Evolutionary conservation across 2,888 invertebrate species (phyloP), one percentile per base, ranked within the genome.

Genomic region (Euzetes globulus): DNA sequence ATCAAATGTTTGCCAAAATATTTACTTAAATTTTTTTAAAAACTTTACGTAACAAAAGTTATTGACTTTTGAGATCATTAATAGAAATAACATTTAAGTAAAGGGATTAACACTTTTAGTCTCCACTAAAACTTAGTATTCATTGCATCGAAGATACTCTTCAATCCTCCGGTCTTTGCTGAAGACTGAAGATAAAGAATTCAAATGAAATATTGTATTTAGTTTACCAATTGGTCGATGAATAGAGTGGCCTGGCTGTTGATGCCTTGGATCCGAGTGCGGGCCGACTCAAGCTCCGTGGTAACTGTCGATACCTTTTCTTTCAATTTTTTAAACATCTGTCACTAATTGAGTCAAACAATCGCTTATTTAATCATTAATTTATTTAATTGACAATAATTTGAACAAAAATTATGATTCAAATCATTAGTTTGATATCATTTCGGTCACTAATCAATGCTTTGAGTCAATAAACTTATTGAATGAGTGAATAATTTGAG

Each of bases 291-390:
- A 2, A 41, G 19, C 22, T 68, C 68, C 5, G 37, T 68, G 68
- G 68, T 41, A 37, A 41, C 68, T 19, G 41, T 71, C 27, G 74
- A 74, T 11, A 74, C 74, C 27, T 74, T 74, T 25, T 74, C 74
- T 19, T 71, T 74, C 41, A 74, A 71, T 22, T 70, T 71, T 29
- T 74, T 74, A 52, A 74, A 74, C 74, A 74, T 74, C 55, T 47
- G 47, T 60, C 29, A 60, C 15, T 60, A 1, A 17, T 17, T 60
- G 13, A 25, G 13, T 55, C 19, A 55, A 22, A 13, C 7, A 25
- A 25, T 22, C 22, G 13, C 25, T 55, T 6, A 25, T 25, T 55
- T 55, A 22, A 19, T 19, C 52, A 52, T 9, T 52, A n/a, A 52
- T 19, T 52, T n/a, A 15, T 19, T 52, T 3, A 19, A 55, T 55